Evolutionary conservation across 2,113 vertebrate genomes (phyloP), one percentile per base, ranked within the genome.

Genomic region (Oreochromis spilurus): DNA sequence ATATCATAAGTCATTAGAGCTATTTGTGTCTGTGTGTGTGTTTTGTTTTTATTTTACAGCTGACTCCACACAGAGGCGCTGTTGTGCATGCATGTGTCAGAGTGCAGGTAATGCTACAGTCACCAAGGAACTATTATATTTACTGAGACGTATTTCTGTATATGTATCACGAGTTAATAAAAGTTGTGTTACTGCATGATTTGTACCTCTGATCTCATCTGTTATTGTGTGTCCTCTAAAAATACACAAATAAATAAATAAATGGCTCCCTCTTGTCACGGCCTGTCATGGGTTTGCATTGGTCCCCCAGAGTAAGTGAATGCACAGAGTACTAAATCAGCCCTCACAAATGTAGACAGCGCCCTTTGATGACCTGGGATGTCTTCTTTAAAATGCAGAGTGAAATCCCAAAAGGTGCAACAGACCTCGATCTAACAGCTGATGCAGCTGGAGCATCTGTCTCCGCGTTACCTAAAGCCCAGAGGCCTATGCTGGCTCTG

Each of bases 371-470:
- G 54, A 77, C 58, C 38, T 81, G 24, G 17, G 1, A 57, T 7
- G 16, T 21, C 4, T 36, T 29, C 19, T 53, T 13, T 13, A 79
- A 58, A 75, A 54, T 48, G 9, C 24, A 52, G 19, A n/a, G 72
- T 77, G 26, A 67, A 85, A 58, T 85, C 83, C 85, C 87, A 82
- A 5, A 79, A 31, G 83, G 13, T 17, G 9, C 45, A 16, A 12
- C 19, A 75, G 40, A 82, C 5, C 53, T 67, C 55, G 52, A 29
- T 83, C 11, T 52, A n/a, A 43, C 91, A 91, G 83, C 87, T 94
- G 93, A 62, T 43, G 31, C 83, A 89, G 40, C 62, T 78, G 57
- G 65, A 86, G 78, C 91, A 89, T 91, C 87, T 91, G 89, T 82
- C 12, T 67, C 77, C 11, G 31, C 19, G 16, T 79, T 85, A 82